A percentile compares a stretch with the other conserved stretches of the same genome.
Evolutionary conservation across 2,888 invertebrate species (phyloP).

Genomic region (Petrolisthes cinctipes): DNA sequence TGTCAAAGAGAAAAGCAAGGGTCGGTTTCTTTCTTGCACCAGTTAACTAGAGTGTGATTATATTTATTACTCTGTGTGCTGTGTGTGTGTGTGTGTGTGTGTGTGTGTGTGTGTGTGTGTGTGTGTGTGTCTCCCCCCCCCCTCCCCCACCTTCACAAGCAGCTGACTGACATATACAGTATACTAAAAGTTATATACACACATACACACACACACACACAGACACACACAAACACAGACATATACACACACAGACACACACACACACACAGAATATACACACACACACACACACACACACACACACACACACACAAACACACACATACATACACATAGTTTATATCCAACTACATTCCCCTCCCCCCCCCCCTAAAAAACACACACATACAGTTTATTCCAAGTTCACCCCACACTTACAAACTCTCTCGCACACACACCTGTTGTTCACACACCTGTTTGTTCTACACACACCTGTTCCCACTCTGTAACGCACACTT

Average conservation of each 20-base stretch:
- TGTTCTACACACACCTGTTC: neutral
- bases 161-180: too few species aligned
- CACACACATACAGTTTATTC: neutral
- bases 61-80: too few species aligned
- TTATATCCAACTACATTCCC: neutral
- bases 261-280: neutral
- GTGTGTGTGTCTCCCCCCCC: too few species aligned
- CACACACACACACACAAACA: neutral
- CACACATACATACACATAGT: neutral
- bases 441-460: neutral
- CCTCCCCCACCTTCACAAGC: too few species aligned
- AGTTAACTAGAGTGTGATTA: too few species aligned
- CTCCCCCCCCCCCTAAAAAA: too few species aligned
- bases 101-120: too few species aligned
- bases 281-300: conserved; percentile 22
- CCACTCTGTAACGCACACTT: neutral
- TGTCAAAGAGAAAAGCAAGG: too few species aligned
- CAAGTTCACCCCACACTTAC: neutral
- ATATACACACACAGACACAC: neutral
- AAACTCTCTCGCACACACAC: too few species aligned
- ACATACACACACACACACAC: neutral
- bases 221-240: neutral
- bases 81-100: too few species aligned
- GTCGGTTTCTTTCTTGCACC: too few species aligned
- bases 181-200: neutral